Conservation (phyloP, 1,140 invertebrate genomes). For the Alviniconcha marisindica region DNA sequence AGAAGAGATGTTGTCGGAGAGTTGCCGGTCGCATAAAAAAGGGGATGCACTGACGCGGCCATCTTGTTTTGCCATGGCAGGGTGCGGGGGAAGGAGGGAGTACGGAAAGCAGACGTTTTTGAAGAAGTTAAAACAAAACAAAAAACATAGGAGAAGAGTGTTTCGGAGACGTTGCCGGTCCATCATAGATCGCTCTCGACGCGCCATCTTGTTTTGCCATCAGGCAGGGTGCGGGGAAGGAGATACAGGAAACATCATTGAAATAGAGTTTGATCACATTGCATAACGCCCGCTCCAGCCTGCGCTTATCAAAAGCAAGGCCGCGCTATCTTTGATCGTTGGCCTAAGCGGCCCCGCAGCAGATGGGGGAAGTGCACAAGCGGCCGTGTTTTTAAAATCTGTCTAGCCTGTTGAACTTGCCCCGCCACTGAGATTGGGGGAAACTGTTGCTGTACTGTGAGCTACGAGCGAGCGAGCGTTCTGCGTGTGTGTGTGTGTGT, state of each 20-base stretch:
- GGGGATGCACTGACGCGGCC: too few relatives aligned
- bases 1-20: too few relatives aligned
- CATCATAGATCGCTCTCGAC: background rate
- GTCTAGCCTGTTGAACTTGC: background rate
- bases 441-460: too few relatives aligned
- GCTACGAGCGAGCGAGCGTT: background rate
- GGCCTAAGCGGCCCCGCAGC: background rate
- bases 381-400: background rate
- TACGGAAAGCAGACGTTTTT: too few relatives aligned
- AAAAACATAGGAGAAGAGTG: too few relatives aligned
- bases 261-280: slow-evolving; percentile 8
- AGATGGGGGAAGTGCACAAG: background rate
- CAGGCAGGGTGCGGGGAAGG: background rate
- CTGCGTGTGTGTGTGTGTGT: background rate
- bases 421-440: too few relatives aligned
- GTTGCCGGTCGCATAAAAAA: too few relatives aligned
- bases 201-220: slow-evolving; percentile 17
- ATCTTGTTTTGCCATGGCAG: too few relatives aligned
- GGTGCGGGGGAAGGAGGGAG: too few relatives aligned
- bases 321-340: slow-evolving; percentile 4
- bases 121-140: too few relatives aligned
- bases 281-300: background rate
- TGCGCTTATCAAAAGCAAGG: background rate
- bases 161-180: too few relatives aligned
- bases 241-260: slow-evolving; percentile 20